A percentile compares a stretch with the other conserved stretches of the same genome.
Conservation (phyloP, 2,113 vertebrate genomes). For the Epinephelus lanceolatus region DNA sequence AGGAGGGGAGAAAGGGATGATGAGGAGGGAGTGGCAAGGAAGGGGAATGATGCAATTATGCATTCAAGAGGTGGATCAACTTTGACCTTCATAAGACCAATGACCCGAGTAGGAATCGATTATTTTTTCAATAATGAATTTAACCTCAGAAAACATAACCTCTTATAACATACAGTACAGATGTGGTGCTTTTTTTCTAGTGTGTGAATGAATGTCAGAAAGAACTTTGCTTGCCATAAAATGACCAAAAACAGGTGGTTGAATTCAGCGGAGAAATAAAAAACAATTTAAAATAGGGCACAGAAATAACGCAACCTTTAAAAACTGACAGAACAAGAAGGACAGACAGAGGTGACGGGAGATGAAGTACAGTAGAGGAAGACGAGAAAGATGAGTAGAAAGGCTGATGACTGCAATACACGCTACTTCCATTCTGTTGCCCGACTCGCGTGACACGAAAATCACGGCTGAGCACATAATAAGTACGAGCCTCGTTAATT, state of each 20-base stretch:
- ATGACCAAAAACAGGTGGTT: slow-evolving; percentile 5
- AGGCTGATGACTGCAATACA: slow-evolving; percentile 37
- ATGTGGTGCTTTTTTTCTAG: neutral
- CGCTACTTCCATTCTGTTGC: slow-evolving; percentile 11
- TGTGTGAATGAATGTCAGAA: neutral
- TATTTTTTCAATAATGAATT: neutral
- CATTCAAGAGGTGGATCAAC: neutral
- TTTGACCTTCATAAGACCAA: neutral
- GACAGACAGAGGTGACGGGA: slow-evolving; percentile 45
- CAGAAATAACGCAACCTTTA: neutral
- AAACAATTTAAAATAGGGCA: neutral
- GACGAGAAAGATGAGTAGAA: slow-evolving; percentile 27
- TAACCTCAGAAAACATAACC: neutral
- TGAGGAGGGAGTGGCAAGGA: neutral
- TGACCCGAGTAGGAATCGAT: neutral
- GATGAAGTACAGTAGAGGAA: slow-evolving; percentile 12
- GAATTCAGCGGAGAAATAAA: neutral
- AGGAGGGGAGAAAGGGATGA: slow-evolving; percentile 1
- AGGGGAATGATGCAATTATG: neutral
- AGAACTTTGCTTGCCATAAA: neutral
- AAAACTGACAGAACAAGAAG: slow-evolving; percentile 6
- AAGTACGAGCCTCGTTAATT: slow-evolving; percentile 67
- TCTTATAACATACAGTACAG: neutral
- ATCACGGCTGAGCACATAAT: slow-evolving; percentile 51
- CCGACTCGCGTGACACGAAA: slow-evolving; percentile 52